A percentile compares a stretch with the other conserved stretches of the same genome.
Evolutionary conservation across 2,888 invertebrate species (phyloP).

Genomic region (Rhorus exstirpatorius): DNA sequence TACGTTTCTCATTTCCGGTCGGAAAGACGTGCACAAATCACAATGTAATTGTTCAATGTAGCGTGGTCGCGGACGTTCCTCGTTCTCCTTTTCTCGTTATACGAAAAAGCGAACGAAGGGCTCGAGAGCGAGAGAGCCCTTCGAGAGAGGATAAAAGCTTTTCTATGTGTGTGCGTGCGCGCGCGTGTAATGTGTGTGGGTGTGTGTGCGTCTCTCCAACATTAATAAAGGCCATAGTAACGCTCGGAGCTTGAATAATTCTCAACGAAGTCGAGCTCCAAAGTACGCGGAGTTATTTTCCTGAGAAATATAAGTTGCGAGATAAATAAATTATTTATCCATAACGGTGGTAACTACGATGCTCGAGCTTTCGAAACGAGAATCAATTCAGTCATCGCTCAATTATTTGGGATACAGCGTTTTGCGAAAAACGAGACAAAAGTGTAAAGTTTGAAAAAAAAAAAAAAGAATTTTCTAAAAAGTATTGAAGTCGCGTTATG

Average conservation of each 20-base stretch:
- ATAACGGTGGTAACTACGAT: constrained; percentile 9
- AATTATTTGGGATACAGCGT: not conserved
- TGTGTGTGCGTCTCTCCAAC: constrained; percentile 69
- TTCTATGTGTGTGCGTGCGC: constrained; percentile 14
- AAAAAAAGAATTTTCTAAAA: too few relatives aligned
- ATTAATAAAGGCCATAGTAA: constrained; percentile 74
- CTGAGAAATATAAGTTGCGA: not conserved
- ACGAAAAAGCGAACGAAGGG: constrained; percentile 72
- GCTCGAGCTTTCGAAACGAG: constrained; percentile 19
- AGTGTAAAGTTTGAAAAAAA: too few relatives aligned
- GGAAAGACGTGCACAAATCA: constrained; percentile 78
- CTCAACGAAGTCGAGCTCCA: not conserved
- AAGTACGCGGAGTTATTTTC: constrained; percentile 4
- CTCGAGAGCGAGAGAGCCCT: constrained; percentile 26
- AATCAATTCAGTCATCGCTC: not conserved
- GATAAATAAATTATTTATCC: constrained; percentile 44
- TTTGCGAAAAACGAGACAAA: too few relatives aligned
- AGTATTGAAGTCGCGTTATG: too few relatives aligned
- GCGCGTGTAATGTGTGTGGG: not conserved
- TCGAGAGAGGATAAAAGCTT: constrained; percentile 53
- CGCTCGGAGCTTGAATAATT: constrained; percentile 56
- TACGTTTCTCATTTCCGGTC: constrained; percentile 81
- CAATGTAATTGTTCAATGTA: constrained; percentile 80
- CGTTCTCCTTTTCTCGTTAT: constrained; percentile 20
- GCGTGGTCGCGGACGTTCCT: constrained; percentile 73